Evolutionary conservation across 2,888 invertebrate species (phyloP).

Genomic region (Troglohyphantes excavatus): DNA sequence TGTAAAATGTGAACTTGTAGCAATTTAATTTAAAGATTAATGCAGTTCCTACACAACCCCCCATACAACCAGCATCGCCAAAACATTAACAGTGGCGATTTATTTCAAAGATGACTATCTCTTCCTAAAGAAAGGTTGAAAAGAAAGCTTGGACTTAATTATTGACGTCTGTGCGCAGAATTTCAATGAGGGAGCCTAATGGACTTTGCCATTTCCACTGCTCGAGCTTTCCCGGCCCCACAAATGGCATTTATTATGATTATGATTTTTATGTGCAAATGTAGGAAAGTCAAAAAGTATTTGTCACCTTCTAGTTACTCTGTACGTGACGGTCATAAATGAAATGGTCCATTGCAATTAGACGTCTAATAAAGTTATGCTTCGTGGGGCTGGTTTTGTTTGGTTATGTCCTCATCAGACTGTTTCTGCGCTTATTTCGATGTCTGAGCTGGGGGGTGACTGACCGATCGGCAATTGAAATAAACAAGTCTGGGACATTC

Average conservation of each 20-base stretch:
- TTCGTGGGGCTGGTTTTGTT: slow-evolving; percentile 41
- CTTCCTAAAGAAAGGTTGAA: slow-evolving; percentile 47
- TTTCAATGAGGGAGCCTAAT: slow-evolving; percentile 73
- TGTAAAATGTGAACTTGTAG: not conserved
- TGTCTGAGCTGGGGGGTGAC: slow-evolving; percentile 15
- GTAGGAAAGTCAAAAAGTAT: slow-evolving; percentile 70
- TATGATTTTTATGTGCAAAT: slow-evolving; percentile 77
- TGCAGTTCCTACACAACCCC: slow-evolving; percentile 44
- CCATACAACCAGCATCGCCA: not conserved
- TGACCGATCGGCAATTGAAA: slow-evolving; percentile 32
- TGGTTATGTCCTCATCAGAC: slow-evolving; percentile 26
- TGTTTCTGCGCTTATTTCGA: slow-evolving; percentile 17
- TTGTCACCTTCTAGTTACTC: slow-evolving; percentile 77
- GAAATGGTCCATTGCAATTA: slow-evolving; percentile 59
- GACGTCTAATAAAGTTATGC: slow-evolving; percentile 53
- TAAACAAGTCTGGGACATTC: slow-evolving; percentile 32
- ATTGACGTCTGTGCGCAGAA: slow-evolving; percentile 74
- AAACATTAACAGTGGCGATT: slow-evolving; percentile 64
- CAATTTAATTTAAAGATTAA: not conserved
- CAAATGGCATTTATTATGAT: slow-evolving; percentile 78
- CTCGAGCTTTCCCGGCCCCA: slow-evolving; percentile 61
- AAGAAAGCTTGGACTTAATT: slow-evolving; percentile 77
- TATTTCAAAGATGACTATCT: slow-evolving; percentile 73
- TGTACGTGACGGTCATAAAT: slow-evolving; percentile 64
- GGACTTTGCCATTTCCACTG: slow-evolving; percentile 76